Percentiles rank a stretch among this genome's conserved stretches.
These are phyloP conservation scores for Archips crataeganus DNA, from an alignment of 2,888 invertebrate genomes.

Conservation along the genomic window DNA sequence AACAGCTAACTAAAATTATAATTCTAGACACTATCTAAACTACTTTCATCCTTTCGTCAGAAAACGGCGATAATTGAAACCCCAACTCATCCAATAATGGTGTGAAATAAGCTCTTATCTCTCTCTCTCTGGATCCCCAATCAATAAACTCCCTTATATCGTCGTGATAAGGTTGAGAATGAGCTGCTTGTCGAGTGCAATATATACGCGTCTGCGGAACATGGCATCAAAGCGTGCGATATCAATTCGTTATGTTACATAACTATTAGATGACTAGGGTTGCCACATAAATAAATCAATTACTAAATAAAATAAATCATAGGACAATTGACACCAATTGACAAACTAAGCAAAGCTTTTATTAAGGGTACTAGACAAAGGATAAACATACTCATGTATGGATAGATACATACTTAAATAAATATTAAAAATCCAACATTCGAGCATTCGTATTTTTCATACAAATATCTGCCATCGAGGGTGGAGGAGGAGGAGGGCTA, in stretches of 20 bases:
- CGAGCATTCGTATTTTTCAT: too few species aligned
- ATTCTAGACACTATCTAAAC: background rate
- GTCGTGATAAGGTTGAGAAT: background rate
- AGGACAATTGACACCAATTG: too few species aligned
- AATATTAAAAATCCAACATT: too few species aligned
- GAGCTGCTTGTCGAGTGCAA: background rate
- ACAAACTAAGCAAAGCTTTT: too few species aligned
- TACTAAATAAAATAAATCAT: too few species aligned
- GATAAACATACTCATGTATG: too few species aligned
- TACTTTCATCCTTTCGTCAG: constrained; percentile 39
- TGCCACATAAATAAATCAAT: background rate
- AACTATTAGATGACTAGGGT: constrained; percentile 25
- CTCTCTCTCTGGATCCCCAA: background rate
- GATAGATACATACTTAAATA: too few species aligned
- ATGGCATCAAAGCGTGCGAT: constrained; percentile 33
- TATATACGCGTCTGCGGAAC: background rate
- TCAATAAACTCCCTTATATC: background rate
- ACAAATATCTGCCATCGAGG: too few species aligned
- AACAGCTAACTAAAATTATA: background rate
- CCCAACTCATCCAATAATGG: constrained; percentile 23
- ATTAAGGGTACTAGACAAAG: too few species aligned
- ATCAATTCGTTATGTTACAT: constrained; percentile 39
- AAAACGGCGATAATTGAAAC: constrained; percentile 34
- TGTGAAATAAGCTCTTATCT: constrained; percentile 30
- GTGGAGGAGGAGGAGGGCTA: too few species aligned